A percentile compares a stretch with the other conserved stretches of the same genome.
Conservation (phyloP, 2,888 invertebrate species). For the Pristionchus japonicus region DNA sequence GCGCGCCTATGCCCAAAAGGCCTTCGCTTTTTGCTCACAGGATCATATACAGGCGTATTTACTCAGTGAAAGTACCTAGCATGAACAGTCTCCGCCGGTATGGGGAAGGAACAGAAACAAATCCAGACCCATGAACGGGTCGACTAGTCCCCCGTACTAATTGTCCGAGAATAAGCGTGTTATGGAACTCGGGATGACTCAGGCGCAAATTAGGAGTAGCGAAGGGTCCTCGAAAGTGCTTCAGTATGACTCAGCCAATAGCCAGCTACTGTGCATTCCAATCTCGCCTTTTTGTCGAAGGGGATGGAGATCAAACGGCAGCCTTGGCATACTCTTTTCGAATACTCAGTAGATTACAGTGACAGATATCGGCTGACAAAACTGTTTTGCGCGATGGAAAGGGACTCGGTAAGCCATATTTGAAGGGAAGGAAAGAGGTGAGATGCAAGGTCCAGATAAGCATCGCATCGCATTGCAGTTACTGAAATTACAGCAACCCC, state of each 20-base stretch:
- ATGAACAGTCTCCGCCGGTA: background rate
- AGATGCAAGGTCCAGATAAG: background rate
- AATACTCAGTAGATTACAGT: constrained; percentile 4
- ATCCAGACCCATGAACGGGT: constrained; percentile 2
- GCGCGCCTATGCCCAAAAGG: background rate
- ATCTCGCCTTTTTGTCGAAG: background rate
- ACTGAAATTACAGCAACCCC: constrained; percentile 32
- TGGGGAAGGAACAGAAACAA: background rate
- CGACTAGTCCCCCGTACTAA: background rate
- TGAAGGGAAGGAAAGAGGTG: constrained; percentile 12
- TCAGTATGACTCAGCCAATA: background rate
- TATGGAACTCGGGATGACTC: background rate
- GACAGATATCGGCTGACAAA: constrained; percentile 18
- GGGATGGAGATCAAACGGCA: background rate
- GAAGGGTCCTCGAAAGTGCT: background rate
- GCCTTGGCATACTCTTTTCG: background rate
- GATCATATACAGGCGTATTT: background rate
- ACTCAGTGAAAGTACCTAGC: background rate
- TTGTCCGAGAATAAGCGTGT: background rate
- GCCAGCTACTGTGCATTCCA: background rate
- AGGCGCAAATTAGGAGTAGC: background rate
- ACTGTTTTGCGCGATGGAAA: constrained; percentile 1
- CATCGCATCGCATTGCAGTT: background rate
- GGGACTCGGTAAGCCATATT: constrained; percentile 10
- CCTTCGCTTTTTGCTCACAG: constrained; percentile 18